Conservation (phyloP, 2,797 vertebrate genomes). For the Benthosema pterotum region DNA sequence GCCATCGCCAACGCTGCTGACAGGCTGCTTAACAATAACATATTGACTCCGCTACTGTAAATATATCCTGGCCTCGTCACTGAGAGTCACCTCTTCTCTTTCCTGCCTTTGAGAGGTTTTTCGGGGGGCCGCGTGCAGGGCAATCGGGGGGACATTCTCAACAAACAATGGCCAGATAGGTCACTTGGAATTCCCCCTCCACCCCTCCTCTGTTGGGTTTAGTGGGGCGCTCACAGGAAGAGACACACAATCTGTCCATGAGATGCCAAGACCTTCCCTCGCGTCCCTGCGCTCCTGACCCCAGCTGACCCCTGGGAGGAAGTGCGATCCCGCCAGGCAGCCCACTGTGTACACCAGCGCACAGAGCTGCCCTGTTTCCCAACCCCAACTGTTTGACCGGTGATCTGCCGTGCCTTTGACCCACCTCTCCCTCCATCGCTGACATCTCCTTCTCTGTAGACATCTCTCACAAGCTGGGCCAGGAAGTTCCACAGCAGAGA, state of each 20-base stretch:
- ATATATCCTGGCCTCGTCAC: constrained; percentile 79
- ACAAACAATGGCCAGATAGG: constrained; percentile 65
- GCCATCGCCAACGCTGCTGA: constrained; percentile 45
- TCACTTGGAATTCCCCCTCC: constrained; percentile 72
- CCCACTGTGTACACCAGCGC: constrained; percentile 37
- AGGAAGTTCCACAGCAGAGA: constrained; percentile 12
- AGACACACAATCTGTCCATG: constrained; percentile 73
- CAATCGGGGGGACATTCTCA: constrained; percentile 58
- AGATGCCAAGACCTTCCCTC: constrained; percentile 74
- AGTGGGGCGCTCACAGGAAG: constrained; percentile 72
- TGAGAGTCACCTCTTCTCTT: constrained; percentile 67
- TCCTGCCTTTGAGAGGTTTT: constrained; percentile 73
- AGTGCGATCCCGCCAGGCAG: constrained; percentile 56
- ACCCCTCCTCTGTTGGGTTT: constrained; percentile 35
- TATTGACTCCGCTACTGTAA: constrained; percentile 68
- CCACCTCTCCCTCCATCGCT: constrained; percentile 17
- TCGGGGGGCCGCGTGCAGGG: constrained; percentile 36
- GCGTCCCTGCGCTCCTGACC: constrained; percentile 59
- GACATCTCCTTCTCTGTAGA: constrained; percentile 17
- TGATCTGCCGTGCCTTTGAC: constrained; percentile 38
- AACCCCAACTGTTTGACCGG: constrained; percentile 25
- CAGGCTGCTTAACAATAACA: constrained; percentile 75
- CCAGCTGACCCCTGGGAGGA: constrained; percentile 62
- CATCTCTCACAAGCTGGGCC: constrained; percentile 21
- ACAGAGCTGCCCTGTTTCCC: constrained; percentile 57